Percentiles rank a stretch among this genome's conserved stretches.
Conservation (phyloP, 2,888 invertebrate species). For the Thecocarcelia acutangulata region DNA sequence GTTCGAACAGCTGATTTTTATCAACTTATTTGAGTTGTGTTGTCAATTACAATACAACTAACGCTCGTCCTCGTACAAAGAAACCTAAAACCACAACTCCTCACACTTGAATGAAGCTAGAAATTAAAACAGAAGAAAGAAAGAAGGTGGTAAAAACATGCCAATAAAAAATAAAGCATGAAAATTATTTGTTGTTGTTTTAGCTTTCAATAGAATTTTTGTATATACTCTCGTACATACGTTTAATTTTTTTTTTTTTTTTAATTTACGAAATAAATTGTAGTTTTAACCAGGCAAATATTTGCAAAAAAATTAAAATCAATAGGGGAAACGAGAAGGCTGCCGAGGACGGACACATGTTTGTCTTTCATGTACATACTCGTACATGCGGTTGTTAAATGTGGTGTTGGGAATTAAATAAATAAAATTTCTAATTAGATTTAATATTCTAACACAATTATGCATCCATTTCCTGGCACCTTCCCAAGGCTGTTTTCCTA, state of each 20-base stretch:
- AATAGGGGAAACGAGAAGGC: conserved; percentile 4
- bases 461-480: too few relatives aligned
- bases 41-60: conserved; percentile 50
- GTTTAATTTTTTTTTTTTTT: too few relatives aligned
- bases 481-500: too few relatives aligned
- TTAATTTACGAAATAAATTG: conserved; percentile 39
- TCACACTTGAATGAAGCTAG: neutral
- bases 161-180: conserved; percentile 39
- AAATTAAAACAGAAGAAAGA: neutral
- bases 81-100: neutral
- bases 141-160: conserved; percentile 7
- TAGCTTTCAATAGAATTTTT: neutral
- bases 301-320: conserved; percentile 29
- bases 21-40: conserved; percentile 64
- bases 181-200: conserved; percentile 41
- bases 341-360: neutral
- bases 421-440: conserved; percentile 15
- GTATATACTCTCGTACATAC: neutral
- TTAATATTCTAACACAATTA: conserved; percentile 15
- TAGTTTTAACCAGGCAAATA: conserved; percentile 37
- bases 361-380: too few relatives aligned
- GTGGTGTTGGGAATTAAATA: neutral
- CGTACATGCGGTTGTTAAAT: neutral
- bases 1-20: conserved; percentile 66
- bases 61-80: conserved; percentile 6